These are phyloP conservation scores for Amphibalanus amphitrite DNA, from an alignment of 1,140 invertebrate genomes.

Conservation along the genomic window DNA sequence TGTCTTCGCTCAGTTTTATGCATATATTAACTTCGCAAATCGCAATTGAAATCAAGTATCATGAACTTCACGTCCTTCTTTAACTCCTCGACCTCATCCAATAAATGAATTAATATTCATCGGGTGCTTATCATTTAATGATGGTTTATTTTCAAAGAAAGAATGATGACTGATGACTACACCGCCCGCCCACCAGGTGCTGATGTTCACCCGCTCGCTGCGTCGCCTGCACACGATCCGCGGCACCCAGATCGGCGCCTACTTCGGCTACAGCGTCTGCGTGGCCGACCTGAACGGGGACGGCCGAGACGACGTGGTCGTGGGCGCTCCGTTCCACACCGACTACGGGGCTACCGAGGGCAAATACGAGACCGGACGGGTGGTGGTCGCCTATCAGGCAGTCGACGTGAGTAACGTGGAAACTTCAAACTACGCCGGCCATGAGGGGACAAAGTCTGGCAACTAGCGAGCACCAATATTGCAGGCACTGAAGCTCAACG, in stretches of 20 bases:
- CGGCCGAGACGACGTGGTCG: constrained; percentile 73
- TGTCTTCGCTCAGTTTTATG: neutral
- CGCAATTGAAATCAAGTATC: neutral
- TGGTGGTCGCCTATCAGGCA: no score
- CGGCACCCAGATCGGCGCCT: constrained; percentile 84
- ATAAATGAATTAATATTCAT: constrained; percentile 4
- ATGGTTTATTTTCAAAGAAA: neutral
- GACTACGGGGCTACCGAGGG: no score
- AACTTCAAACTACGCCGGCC: no score
- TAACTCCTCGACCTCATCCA: no score
- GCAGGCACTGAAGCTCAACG: no score
- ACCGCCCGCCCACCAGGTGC: no score
- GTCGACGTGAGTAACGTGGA: no score
- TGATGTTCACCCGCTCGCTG: constrained; percentile 65
- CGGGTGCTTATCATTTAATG: constrained; percentile 4
- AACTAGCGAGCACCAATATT: no score
- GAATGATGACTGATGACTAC: no score
- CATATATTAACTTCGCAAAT: neutral
- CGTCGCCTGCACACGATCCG: constrained; percentile 67
- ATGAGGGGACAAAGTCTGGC: no score
- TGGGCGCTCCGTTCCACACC: constrained; percentile 89
- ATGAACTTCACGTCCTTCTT: no score
- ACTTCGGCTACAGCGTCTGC: constrained; percentile 82
- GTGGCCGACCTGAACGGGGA: constrained; percentile 85
- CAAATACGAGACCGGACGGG: no score